Evolutionary conservation across 2,888 invertebrate genomes (phyloP), one percentile per base, ranked within the genome.

Genomic region (Xestia xanthographa): DNA sequence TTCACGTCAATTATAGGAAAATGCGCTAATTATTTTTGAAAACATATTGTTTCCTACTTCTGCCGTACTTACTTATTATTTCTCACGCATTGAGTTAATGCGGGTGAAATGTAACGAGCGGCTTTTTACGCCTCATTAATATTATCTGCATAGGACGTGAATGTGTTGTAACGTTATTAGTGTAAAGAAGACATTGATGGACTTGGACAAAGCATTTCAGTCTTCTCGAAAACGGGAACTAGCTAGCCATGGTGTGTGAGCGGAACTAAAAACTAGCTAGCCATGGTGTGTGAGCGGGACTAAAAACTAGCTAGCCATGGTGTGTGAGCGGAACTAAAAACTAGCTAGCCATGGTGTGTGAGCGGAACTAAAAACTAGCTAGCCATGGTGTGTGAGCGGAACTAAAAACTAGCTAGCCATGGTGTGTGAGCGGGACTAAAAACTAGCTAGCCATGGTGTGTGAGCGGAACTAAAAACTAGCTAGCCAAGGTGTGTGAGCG

Each of bases 11-110:
- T 53, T 70, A 38, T 45, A 53, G 29, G 20, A 62, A 80, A 41
- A 73, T 58, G 6, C 22, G 4, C 43, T 66, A 73, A 73, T 66
- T 81, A 73, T 66, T 66, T 50, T 66, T 2, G 34, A 50, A 73
- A 66, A 66, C 38, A 20, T 14, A 29, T 66, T 65, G 48, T 72
- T 80, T 80, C 41, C 34, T 48, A 41, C 26, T 29, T 22, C 5
- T 34, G 38, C 26, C 8, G n/a, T 56, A 56, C 8, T 22, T 48
- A 48, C 17, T 53, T 45, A 29, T 12, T 48, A 41, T 41, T 56
- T 48, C 22, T 34, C 45, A 63, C 72, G 41, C 65, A 48, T 80
- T 38, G 9, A 26, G 17, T 50, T 56, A 65, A 80, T 78, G 58
- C 50, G 58, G 73, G 74, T 29, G 34, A 48, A 56, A 43, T 26